Evolutionary conservation across 2,888 invertebrate genomes (phyloP).

Genomic region (Pterobdella sp.): DNA sequence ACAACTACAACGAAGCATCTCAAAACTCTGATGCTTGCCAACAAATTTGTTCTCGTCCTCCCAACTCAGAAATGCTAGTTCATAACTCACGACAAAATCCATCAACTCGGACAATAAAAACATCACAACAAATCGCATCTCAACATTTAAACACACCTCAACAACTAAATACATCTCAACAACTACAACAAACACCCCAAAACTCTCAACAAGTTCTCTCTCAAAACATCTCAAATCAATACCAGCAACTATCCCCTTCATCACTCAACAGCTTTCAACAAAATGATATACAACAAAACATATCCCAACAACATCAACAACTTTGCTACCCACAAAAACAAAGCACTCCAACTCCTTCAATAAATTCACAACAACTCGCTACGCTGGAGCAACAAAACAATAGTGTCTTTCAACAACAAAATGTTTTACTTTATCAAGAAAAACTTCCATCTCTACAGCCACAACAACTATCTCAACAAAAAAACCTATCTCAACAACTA

Average conservation of each 20-base stretch:
- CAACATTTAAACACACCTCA: background rate
- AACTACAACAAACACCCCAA: background rate
- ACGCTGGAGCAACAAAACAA: background rate
- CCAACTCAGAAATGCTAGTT: background rate
- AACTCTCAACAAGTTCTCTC: background rate
- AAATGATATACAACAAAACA: background rate
- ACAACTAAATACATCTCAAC: background rate
- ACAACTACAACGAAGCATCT: background rate
- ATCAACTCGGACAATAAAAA: background rate
- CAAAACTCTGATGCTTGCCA: no score
- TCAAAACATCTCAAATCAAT: background rate
- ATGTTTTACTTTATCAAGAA: no score
- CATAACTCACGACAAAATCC: background rate
- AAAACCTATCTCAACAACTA: constrained; percentile 2
- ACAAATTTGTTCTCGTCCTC: no score
- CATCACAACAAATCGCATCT: background rate
- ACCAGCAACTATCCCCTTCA: background rate
- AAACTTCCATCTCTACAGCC: background rate
- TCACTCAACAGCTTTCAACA: background rate
- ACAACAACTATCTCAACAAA: background rate
- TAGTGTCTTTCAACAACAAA: background rate
- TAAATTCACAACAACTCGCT: no score
- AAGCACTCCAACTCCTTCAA: background rate
- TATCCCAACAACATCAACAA: background rate
- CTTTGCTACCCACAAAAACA: background rate